Conservation (phyloP, 2,113 vertebrate species). For the Pelobates fuscus region DNA sequence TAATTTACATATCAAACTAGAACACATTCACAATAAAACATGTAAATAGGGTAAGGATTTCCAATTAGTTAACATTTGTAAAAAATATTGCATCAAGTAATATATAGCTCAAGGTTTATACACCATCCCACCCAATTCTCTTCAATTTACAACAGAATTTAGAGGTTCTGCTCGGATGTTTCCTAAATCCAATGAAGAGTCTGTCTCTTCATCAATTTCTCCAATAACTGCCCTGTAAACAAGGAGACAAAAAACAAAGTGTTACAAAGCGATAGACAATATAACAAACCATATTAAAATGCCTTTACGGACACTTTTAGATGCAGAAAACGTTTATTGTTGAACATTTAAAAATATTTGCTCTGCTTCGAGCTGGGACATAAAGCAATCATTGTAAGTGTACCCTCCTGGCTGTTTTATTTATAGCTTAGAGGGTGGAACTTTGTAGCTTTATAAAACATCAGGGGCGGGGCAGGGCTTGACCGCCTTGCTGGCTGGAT, state of each 20-base stretch:
- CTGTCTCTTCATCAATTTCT: slow-evolving; percentile 97
- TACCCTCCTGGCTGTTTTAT: too few relatives aligned
- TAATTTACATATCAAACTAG: slow-evolving; percentile 71
- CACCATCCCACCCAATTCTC: slow-evolving; percentile 50
- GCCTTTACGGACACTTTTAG: too few relatives aligned
- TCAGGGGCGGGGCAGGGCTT: too few relatives aligned
- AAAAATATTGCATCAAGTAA: slow-evolving; percentile 60
- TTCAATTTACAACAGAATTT: slow-evolving; percentile 93
- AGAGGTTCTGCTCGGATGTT: slow-evolving; percentile 96
- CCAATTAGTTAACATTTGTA: slow-evolving; percentile 54
- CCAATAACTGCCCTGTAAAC: slow-evolving; percentile 90
- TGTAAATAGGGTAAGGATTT: slow-evolving; percentile 51
- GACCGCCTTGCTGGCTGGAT: too few relatives aligned
- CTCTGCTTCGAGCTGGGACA: too few relatives aligned
- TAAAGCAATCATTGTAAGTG: too few relatives aligned
- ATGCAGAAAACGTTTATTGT: too few relatives aligned
- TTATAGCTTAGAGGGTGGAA: too few relatives aligned
- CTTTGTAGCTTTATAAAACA: too few relatives aligned
- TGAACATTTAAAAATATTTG: too few relatives aligned
- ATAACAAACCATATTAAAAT: slow-evolving; percentile 16
- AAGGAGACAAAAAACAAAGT: slow-evolving; percentile 51
- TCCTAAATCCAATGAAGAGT: slow-evolving; percentile 92
- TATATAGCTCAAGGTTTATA: slow-evolving; percentile 73
- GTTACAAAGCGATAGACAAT: not conserved
- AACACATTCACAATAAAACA: slow-evolving; percentile 60